These are phyloP conservation scores for Agapornis roseicollis DNA, from an alignment of 2,113 vertebrate genomes.

Conservation along the genomic window DNA sequence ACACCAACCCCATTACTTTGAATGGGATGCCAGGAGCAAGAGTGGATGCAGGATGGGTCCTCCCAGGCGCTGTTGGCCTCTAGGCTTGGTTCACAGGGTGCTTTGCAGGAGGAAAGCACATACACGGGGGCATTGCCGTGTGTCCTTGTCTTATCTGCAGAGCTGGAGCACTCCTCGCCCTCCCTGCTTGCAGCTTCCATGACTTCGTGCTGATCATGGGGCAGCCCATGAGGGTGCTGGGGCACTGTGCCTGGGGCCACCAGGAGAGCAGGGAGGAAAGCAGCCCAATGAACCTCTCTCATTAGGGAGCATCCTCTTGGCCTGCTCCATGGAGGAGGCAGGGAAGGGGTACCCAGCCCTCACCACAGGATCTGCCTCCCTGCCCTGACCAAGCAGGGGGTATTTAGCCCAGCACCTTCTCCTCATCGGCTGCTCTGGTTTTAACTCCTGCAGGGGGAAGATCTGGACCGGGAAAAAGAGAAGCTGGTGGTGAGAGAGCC, in stretches of 20 bases:
- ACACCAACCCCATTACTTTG: fast-evolving
- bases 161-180: neutral
- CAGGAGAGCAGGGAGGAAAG: neutral
- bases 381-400: fast-evolving
- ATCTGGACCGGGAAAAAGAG: slow-evolving; percentile 57
- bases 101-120: neutral
- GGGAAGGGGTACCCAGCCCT: neutral
- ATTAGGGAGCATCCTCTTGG: fast-evolving
- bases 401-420: neutral
- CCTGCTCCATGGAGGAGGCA: neutral
- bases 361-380: neutral
- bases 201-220: neutral
- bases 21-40: fast-evolving
- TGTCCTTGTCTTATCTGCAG: neutral
- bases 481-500: slow-evolving; percentile 64
- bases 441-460: slow-evolving; percentile 65
- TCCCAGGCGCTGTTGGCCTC: neutral
- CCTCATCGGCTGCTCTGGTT: neutral
- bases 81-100: fast-evolving
- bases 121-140: fast-evolving
- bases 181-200: neutral
- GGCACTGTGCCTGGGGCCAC: neutral
- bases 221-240: neutral
- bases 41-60: neutral
- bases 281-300: fast-evolving